These are phyloP conservation scores for Tringa solitaria DNA, from an alignment of 2,113 vertebrate genomes.

Conservation along the genomic window DNA sequence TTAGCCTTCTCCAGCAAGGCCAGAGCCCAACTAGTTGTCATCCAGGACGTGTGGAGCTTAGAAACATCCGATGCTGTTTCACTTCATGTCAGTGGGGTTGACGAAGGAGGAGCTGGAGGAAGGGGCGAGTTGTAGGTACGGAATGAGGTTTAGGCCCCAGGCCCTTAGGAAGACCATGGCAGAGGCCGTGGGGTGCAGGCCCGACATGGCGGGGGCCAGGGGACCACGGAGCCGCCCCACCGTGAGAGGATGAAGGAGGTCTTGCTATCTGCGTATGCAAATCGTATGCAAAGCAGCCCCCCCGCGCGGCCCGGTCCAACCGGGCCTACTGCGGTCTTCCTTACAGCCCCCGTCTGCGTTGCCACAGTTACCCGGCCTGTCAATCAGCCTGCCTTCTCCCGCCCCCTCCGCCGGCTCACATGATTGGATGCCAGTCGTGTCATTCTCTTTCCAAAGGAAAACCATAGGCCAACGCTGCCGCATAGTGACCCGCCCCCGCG, in stretches of 20 bases:
- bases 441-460: rapidly evolving
- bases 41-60: rapidly evolving
- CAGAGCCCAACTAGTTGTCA: rapidly evolving
- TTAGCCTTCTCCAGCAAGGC: neutral
- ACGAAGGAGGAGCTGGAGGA: neutral
- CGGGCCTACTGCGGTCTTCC: neutral
- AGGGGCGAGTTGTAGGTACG: rapidly evolving
- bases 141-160: rapidly evolving
- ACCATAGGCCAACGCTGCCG: neutral
- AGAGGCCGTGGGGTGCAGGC: rapidly evolving
- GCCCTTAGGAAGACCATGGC: neutral
- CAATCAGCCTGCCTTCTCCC: neutral
- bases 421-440: rapidly evolving
- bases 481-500: neutral
- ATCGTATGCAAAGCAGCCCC: neutral
- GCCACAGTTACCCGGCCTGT: neutral
- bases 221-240: rapidly evolving
- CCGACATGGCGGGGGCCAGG: rapidly evolving
- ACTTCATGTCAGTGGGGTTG: rapidly evolving
- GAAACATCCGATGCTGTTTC: rapidly evolving
- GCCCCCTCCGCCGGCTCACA: rapidly evolving
- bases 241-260: too few species aligned
- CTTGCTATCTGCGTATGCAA: neutral
- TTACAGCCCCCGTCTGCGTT: neutral
- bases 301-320: neutral